phyloP scores from a whole-genome alignment of 2,113 vertebrate genomes.

The Prionailurus viverrinus region DNA sequence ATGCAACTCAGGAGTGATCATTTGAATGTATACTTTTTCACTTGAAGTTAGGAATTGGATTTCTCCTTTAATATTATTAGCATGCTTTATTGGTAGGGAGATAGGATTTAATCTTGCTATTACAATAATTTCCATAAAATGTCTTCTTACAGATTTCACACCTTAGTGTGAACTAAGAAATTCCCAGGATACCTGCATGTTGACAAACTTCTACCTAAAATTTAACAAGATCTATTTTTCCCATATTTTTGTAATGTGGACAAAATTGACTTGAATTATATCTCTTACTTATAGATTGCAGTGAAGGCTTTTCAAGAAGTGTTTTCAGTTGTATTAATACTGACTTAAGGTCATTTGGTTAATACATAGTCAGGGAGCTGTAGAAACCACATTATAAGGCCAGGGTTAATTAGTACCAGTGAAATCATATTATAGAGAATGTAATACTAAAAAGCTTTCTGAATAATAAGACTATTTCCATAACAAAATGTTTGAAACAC shows the following conservation, averaged over 20 bases:
- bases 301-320: conserved; percentile 43
- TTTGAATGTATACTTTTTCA: not conserved
- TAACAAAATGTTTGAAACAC: conserved; percentile 71
- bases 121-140: conserved; percentile 25
- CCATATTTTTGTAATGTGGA: conserved; percentile 59
- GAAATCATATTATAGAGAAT: conserved; percentile 67
- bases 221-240: conserved; percentile 32
- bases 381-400: conserved; percentile 62
- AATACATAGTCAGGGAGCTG: conserved; percentile 63
- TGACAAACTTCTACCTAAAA: conserved; percentile 54
- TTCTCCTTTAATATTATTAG: not conserved
- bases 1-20: not conserved
- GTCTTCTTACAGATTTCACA: not conserved
- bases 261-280: conserved; percentile 62
- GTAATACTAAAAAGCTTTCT: conserved; percentile 59
- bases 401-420: conserved; percentile 70
- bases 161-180: not conserved
- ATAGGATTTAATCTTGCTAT: conserved; percentile 41
- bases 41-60: not conserved
- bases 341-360: conserved; percentile 70
- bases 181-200: not conserved
- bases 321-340: conserved; percentile 52
- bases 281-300: conserved; percentile 43
- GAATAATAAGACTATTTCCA: conserved; percentile 61
- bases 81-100: not conserved